A percentile compares a stretch with the other conserved stretches of the same genome.
Evolutionary conservation across 2,113 vertebrate species (phyloP).

Genomic region (Ptyas mucosa): DNA sequence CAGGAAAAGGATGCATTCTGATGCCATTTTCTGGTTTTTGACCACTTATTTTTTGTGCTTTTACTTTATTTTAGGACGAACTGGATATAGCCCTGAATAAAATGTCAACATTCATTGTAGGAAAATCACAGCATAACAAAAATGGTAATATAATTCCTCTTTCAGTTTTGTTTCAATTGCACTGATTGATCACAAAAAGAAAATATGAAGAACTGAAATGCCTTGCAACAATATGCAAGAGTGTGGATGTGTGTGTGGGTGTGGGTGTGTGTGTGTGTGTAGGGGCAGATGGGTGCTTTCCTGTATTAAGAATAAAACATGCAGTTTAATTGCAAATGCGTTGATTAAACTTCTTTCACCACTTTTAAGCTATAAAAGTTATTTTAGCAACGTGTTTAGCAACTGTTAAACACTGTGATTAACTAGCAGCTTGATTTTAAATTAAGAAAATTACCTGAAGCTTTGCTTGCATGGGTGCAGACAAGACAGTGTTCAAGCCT

Average conservation of each 20-base stretch:
- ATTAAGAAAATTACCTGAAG: neutral
- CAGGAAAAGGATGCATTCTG: neutral
- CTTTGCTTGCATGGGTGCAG: neutral
- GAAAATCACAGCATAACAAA: conserved; percentile 44
- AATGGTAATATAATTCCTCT: conserved; percentile 52
- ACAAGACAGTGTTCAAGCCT: neutral
- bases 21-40: neutral
- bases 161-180: neutral
- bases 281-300: neutral
- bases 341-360: rapidly evolving
- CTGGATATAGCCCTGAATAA: neutral
- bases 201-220: neutral
- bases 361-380: neutral
- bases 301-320: neutral
- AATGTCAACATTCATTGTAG: conserved; percentile 63
- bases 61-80: conserved; percentile 46
- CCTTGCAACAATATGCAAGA: neutral
- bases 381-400: neutral
- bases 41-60: neutral
- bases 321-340: neutral
- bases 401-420: neutral
- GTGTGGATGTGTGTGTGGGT: neutral
- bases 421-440: neutral
- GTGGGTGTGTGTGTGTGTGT: neutral
- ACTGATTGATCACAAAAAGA: rapidly evolving